Conservation (phyloP, 2,113 vertebrate genomes). For the Enhydra lutris region DNA sequence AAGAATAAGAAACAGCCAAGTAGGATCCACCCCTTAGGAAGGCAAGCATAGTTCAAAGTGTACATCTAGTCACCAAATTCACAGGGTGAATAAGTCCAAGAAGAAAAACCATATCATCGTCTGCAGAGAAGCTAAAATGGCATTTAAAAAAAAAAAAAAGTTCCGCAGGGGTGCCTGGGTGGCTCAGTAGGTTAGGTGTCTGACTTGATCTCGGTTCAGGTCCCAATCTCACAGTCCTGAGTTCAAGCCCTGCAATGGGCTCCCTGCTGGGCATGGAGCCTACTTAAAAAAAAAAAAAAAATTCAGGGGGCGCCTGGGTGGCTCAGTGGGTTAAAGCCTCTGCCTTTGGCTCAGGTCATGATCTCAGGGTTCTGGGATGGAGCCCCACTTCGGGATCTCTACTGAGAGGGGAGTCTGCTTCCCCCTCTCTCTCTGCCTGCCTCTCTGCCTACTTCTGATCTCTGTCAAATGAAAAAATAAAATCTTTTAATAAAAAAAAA, state of each 20-base stretch:
- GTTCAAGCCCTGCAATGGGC: not conserved
- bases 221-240: not conserved
- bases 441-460: too few relatives aligned
- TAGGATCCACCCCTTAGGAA: not conserved
- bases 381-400: too few relatives aligned
- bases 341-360: too few relatives aligned
- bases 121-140: not conserved
- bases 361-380: too few relatives aligned
- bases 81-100: not conserved
- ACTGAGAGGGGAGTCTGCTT: too few relatives aligned
- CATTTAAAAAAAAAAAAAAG: not conserved
- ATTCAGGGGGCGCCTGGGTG: too few relatives aligned
- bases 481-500: not conserved
- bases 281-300: not conserved
- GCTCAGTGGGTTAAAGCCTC: too few relatives aligned
- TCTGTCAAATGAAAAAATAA: too few relatives aligned
- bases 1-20: not conserved
- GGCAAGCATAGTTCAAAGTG: not conserved
- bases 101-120: constrained; percentile 2
- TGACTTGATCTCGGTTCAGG: not conserved
- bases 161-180: not conserved
- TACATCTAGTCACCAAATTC: not conserved
- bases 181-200: not conserved
- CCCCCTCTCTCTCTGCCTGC: too few relatives aligned
- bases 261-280: not conserved